Base-by-base conservation (phyloP, 1,140 invertebrate genomes). In the Piezodorus guildinii region DNA sequence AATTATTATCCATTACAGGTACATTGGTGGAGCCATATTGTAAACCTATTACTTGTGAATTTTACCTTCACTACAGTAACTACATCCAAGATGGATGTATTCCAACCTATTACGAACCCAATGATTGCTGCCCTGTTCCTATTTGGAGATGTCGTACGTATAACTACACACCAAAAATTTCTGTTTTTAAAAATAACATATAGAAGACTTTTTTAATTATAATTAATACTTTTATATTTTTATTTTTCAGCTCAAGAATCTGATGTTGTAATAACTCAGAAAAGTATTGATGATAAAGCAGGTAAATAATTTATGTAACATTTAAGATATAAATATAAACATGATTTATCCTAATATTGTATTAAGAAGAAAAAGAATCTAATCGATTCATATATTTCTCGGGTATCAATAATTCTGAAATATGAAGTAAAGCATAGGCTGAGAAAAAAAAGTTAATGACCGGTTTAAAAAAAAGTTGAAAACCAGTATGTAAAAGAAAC, bases 91-190 rank as follows among this genome's bases (percentile, higher is more conserved):
- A 62, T 16, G 65, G 65, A 5, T 66, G 65, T 44, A 12, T 66
- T 10, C 65, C 65, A 6, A 64, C 62, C 2, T 66, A 64, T 46
- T 63, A 61, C n/a, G 44, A 43, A 25, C 12, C 19, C 0, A 39
- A 64, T 30, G 45, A 60, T 30, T 66, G 65, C 62, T 66, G 65
- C 30, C 65, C 65, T 8, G 60, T 66, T 34, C 62, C 62, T 10
- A 49, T 61, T 8, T 66, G 62, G 34, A 64, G 65, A 64, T 66
- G 65, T 44, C 65, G 65, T 66, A 58, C 61, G 65, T 58, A 45
- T 10, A n/a, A 49, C 8, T 10, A 49, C 1, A 16, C 3, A 4
- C 15, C 4, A 46, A 46, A 19, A 4, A 3, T 19, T 46, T 46
- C 45, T 14, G 15, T 3, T 3, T 30, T 9, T 30, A 5, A 39